phyloP scores from a whole-genome alignment of 1,140 invertebrate genomes.

The Periplaneta americana region DNA sequence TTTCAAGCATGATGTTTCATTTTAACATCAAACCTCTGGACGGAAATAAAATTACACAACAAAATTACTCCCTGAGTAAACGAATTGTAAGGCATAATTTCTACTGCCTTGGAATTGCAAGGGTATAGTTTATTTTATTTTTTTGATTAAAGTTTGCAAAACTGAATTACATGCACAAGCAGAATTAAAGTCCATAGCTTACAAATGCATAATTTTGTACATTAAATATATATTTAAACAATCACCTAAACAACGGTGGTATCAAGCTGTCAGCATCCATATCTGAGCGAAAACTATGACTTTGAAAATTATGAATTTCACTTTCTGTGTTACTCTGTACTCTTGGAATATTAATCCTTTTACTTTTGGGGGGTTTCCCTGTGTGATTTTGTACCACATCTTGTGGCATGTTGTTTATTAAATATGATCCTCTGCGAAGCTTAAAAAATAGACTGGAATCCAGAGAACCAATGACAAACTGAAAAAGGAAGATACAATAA shows the following conservation, averaged over 20 bases:
- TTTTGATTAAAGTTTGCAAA: no score
- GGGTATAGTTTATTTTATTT: no score
- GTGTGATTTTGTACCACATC: constrained; percentile 16
- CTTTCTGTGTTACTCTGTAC: constrained; percentile 43
- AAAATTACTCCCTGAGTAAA: no score
- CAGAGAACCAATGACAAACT: not conserved
- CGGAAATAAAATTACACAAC: no score
- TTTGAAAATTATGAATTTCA: constrained; percentile 38
- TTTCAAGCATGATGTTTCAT: no score
- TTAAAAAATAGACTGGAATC: not conserved
- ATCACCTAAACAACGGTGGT: constrained; percentile 22
- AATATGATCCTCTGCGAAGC: not conserved
- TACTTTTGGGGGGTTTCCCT: constrained; percentile 24
- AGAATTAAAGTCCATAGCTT: no score
- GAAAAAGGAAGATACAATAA: not conserved
- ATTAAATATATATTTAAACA: not conserved
- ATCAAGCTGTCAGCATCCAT: constrained; percentile 30
- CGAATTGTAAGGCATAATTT: no score
- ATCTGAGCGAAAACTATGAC: constrained; percentile 37
- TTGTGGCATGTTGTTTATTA: constrained; percentile 13
- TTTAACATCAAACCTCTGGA: no score
- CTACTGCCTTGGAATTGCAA: no score
- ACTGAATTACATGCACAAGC: no score
- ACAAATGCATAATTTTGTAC: no score
- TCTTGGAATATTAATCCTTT: constrained; percentile 42